A percentile compares a stretch with the other conserved stretches of the same genome.
phyloP scores from a whole-genome alignment of 2,888 invertebrate species.

The Homarus gammarus region DNA sequence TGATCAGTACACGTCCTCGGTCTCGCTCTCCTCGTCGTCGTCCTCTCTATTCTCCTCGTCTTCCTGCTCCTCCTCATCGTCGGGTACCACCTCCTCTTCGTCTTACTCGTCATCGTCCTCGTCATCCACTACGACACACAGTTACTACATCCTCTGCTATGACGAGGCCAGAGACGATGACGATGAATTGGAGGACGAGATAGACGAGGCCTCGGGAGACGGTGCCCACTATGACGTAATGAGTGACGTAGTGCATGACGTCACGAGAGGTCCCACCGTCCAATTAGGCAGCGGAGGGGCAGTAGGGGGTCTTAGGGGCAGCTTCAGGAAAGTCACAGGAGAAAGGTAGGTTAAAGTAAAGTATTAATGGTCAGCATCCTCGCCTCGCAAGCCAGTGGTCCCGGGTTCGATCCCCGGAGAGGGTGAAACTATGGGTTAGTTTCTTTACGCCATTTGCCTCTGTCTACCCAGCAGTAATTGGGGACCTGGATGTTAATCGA shows the following conservation, averaged over 20 bases:
- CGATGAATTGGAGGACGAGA: background rate
- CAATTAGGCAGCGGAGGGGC: background rate
- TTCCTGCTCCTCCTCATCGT: slow-evolving; percentile 1
- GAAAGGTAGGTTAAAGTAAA: slow-evolving; percentile 9
- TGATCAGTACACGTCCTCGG: slow-evolving; percentile 3
- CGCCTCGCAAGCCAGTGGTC: too few species aligned
- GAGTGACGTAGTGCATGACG: background rate
- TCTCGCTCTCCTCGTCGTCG: slow-evolving; percentile 4
- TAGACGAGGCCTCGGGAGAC: background rate
- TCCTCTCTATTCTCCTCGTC: background rate
- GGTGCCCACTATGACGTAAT: background rate
- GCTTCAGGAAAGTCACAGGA: slow-evolving; percentile 23
- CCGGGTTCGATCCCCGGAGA: too few species aligned
- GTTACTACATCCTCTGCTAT: slow-evolving; percentile 47
- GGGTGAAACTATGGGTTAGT: too few species aligned
- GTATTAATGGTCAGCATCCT: too few species aligned
- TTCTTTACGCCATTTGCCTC: too few species aligned
- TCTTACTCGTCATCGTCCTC: slow-evolving; percentile 26
- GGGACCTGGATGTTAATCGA: too few species aligned
- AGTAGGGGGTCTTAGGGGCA: slow-evolving; percentile 1
- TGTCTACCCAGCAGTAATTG: too few species aligned
- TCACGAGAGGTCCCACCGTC: background rate
- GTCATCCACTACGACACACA: slow-evolving; percentile 31
- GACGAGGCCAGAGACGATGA: slow-evolving; percentile 19
- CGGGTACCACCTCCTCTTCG: slow-evolving; percentile 14